Evolutionary conservation across 2,888 invertebrate species (phyloP), one percentile per base, ranked within the genome.

Genomic region (Autographa pulchrina): DNA sequence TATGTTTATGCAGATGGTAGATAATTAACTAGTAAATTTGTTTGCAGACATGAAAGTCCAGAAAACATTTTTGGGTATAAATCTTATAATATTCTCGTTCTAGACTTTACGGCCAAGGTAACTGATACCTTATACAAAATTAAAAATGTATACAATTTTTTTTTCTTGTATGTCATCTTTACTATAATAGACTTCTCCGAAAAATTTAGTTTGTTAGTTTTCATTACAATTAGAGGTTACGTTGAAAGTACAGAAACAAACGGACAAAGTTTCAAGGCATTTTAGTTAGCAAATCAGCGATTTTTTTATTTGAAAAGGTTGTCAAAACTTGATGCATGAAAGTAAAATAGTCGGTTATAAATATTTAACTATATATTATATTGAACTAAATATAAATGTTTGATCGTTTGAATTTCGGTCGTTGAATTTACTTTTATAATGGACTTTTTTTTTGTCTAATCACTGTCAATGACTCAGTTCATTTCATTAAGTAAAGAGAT

Each of bases 371-470:
- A 41, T 58, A 41, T 5, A 38, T 64, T 58, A 41, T 5, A 38
- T 64, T 48, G 20, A 62, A 14, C 38, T 68, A 62, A 43, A 13
- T 68, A 14, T 54, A 16, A 6, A 43, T 31, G 14, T 63, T 31
- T 5, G 56, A 18, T 31, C 67, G 77, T 77, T 77, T 80, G 20
- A 68, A 73, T 73, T 67, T 58, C 70, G 61, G 2, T 11, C 18
- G 20, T 54, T 61, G 31, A 48, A 62, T 35, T n/a, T 41, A 14
- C 18, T 43, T 32, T 18, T 35, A 32, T 68, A 81, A 78, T 69
- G 74, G 62, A 63, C 62, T 62, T 25, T 25, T 25, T 25, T 25
- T 25, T 25, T 69, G 25, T 48, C 52, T 60, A 63, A 74, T 79
- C 66, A 70, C 13, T 64, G 59, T 61, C 56, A 64, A 60, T 18